Percentiles rank a stretch among this genome's conserved stretches.
These are phyloP conservation scores for Papilio elwesi DNA, from an alignment of 2,888 invertebrate genomes.

Conservation along the genomic window DNA sequence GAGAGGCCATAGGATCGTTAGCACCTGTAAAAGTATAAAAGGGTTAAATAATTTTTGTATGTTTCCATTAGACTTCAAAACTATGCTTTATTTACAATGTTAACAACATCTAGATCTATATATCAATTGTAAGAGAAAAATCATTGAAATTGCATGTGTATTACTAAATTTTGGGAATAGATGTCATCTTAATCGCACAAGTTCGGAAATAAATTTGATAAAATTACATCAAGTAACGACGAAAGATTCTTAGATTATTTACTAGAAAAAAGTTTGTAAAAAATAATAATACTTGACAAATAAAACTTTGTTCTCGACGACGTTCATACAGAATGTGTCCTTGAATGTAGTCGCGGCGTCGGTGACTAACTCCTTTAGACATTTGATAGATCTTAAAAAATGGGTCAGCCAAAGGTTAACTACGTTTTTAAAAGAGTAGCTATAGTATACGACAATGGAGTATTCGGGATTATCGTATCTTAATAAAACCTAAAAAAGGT, in stretches of 20 bases:
- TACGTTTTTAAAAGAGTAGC: background rate
- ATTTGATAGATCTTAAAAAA: background rate
- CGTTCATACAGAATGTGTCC: slow-evolving; percentile 2
- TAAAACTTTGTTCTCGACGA: background rate
- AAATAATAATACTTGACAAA: slow-evolving; percentile 18
- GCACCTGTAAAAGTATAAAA: too few species aligned
- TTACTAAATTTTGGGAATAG: background rate
- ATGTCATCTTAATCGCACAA: background rate
- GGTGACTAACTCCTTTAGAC: slow-evolving; percentile 9
- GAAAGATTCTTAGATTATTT: background rate
- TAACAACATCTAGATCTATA: too few species aligned
- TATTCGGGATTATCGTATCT: too few species aligned
- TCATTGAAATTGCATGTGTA: background rate
- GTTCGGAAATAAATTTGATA: background rate
- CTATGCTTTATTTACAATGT: too few species aligned
- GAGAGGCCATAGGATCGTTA: too few species aligned
- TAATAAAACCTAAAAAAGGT: background rate
- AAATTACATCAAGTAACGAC: background rate
- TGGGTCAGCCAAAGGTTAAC: background rate
- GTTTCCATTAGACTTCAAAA: too few species aligned
- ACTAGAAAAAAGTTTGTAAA: background rate
- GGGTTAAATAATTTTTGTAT: too few species aligned
- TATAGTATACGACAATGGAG: too few species aligned
- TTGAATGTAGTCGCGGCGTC: slow-evolving; percentile 1
- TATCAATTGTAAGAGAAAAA: background rate